Percentiles rank a stretch among this genome's conserved stretches.
These are phyloP conservation scores for Calidris pygmaea DNA, from an alignment of 2,113 vertebrate species.

Conservation along the genomic window DNA sequence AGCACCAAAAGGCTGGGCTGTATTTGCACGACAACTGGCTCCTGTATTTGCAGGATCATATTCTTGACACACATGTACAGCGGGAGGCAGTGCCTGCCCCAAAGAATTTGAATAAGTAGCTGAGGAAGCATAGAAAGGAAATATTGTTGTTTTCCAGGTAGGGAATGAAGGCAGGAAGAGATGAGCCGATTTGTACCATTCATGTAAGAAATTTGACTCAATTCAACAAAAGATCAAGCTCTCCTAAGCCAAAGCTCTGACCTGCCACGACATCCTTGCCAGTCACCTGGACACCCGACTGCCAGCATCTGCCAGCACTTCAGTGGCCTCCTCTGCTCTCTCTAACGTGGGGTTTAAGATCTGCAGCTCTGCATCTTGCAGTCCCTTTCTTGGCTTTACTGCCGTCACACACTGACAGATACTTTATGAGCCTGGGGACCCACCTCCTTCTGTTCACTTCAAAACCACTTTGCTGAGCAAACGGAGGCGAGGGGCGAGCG, in stretches of 20 bases:
- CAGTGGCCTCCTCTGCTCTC: neutral
- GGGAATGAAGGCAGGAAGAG: neutral
- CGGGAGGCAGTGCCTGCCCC: neutral
- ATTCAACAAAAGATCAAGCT: neutral
- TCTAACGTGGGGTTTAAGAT: neutral
- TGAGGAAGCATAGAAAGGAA: neutral
- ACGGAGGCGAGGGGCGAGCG: neutral
- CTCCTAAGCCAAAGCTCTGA: neutral
- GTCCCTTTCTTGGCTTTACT: neutral
- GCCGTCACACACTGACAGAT: neutral
- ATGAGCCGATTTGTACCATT: neutral
- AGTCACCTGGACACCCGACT: neutral
- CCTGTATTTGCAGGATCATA: neutral
- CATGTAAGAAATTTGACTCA: neutral
- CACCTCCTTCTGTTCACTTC: neutral
- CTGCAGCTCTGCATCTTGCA: neutral
- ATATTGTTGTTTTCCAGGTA: neutral
- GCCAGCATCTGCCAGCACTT: neutral
- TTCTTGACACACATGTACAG: rapidly evolving
- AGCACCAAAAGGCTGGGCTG: neutral
- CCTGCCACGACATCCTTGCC: rapidly evolving
- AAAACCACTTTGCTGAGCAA: neutral
- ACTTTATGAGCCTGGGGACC: neutral
- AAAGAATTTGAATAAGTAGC: neutral
- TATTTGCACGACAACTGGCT: neutral